Percentiles rank a stretch among this genome's conserved stretches.
Evolutionary conservation across 2,888 invertebrate species (phyloP).

Genomic region (Agrotis clavis): DNA sequence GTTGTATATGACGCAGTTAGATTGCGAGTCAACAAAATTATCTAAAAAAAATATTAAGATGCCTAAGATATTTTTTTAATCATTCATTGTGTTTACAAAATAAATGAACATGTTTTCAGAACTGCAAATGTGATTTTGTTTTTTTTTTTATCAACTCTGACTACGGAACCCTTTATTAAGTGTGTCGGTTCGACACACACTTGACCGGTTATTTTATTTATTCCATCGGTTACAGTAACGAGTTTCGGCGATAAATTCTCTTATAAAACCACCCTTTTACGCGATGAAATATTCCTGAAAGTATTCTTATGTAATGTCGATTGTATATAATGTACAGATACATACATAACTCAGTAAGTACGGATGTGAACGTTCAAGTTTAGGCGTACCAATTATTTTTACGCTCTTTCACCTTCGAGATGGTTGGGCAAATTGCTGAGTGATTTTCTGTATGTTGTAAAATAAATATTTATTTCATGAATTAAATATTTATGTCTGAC

Average conservation of each 20-base stretch:
- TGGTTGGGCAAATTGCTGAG: constrained; percentile 16
- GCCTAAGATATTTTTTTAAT: too few species aligned
- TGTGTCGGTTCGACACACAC: too few species aligned
- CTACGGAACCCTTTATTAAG: too few species aligned
- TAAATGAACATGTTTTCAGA: too few species aligned
- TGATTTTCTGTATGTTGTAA: constrained; percentile 15
- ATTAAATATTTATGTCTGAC: background rate
- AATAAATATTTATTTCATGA: constrained; percentile 17
- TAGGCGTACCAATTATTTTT: constrained; percentile 54
- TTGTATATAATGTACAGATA: constrained; percentile 23
- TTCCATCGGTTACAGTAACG: constrained; percentile 49
- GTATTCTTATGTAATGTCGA: constrained; percentile 52
- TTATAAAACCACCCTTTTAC: constrained; percentile 50
- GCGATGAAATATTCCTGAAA: constrained; percentile 57
- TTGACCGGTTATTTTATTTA: constrained; percentile 36
- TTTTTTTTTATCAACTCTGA: too few species aligned
- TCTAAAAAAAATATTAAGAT: too few species aligned
- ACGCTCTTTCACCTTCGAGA: constrained; percentile 32
- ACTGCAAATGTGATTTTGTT: too few species aligned
- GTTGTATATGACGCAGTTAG: too few species aligned
- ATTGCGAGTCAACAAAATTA: too few species aligned
- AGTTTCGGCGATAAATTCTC: constrained; percentile 53
- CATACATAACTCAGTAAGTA: background rate
- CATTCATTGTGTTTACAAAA: too few species aligned
- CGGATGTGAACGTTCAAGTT: constrained; percentile 21